Conservation (phyloP, 2,888 invertebrate species). For the Tetanocera ferruginea region DNA sequence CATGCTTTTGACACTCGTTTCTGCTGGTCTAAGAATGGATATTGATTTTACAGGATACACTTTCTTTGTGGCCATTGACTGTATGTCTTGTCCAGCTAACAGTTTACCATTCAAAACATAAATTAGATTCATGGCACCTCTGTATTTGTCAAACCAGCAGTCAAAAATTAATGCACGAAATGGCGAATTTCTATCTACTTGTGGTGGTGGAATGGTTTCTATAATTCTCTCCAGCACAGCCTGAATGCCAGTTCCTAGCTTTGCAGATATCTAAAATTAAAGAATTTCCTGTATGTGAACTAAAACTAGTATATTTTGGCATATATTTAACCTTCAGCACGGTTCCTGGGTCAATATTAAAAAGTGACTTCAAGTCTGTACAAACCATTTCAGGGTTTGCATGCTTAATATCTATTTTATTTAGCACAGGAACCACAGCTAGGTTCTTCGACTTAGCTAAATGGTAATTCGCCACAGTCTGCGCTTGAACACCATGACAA, state of each 20-base stretch:
- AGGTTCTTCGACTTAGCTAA: constrained; percentile 87
- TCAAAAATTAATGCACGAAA: constrained; percentile 92
- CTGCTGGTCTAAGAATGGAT: constrained; percentile 84
- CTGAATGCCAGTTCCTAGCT: constrained; percentile 87
- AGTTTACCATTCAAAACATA: constrained; percentile 84
- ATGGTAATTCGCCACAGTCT: constrained; percentile 97
- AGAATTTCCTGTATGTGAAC: too few species aligned
- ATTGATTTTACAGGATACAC: constrained; percentile 84
- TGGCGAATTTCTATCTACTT: constrained; percentile 73
- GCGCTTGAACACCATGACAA: constrained; percentile 96
- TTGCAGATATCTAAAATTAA: constrained; percentile 82
- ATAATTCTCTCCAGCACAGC: constrained; percentile 84
- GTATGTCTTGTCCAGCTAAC: constrained; percentile 81
- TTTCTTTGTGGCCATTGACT: constrained; percentile 79
- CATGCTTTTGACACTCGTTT: constrained; percentile 76
- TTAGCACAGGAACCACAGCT: constrained; percentile 90
- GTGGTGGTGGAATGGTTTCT: constrained; percentile 82
- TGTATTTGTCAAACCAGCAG: constrained; percentile 92
- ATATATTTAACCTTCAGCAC: constrained; percentile 78
- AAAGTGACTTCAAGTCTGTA: constrained; percentile 83
- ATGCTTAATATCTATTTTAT: constrained; percentile 95
- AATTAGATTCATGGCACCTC: constrained; percentile 83
- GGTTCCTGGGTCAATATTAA: constrained; percentile 81
- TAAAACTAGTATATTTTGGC: background rate
- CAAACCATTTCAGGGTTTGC: constrained; percentile 88